phyloP scores from a whole-genome alignment of 2,888 invertebrate genomes.

The Caenorhabditis plicata region DNA sequence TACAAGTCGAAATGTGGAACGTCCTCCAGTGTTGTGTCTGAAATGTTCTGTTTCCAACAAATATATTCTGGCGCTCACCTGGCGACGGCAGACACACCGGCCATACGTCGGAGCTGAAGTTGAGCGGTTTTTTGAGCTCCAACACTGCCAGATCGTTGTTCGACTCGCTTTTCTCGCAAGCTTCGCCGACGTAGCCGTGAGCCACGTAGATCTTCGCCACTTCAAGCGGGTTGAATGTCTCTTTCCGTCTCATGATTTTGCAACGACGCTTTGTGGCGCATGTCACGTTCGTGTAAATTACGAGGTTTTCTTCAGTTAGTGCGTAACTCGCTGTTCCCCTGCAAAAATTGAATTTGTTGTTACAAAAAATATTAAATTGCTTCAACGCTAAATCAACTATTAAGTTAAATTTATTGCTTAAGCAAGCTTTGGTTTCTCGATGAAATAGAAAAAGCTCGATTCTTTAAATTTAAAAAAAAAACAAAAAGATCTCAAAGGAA shows the following conservation, averaged over 20 bases:
- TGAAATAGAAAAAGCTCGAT: too few relatives aligned
- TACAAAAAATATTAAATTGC: neutral
- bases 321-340: neutral
- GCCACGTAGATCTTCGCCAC: constrained; percentile 18
- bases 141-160: constrained; percentile 25
- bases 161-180: constrained; percentile 16
- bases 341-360: neutral
- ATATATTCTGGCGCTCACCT: too few relatives aligned
- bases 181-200: constrained; percentile 30
- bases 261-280: constrained; percentile 16
- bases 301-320: constrained; percentile 2
- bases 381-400: too few relatives aligned
- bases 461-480: too few relatives aligned
- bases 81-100: constrained; percentile 18
- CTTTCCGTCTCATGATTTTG: neutral
- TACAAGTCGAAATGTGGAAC: too few relatives aligned
- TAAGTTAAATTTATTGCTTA: too few relatives aligned
- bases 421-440: too few relatives aligned
- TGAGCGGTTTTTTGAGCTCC: constrained; percentile 12
- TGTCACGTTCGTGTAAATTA: constrained; percentile 17
- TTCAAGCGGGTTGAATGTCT: constrained; percentile 10
- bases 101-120: constrained; percentile 12
- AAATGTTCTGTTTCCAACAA: too few relatives aligned
- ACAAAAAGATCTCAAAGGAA: too few relatives aligned
- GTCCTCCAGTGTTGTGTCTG: too few relatives aligned